Evolutionary conservation across 2,797 vertebrate genomes (phyloP).

Genomic region (Agapornis canus): DNA sequence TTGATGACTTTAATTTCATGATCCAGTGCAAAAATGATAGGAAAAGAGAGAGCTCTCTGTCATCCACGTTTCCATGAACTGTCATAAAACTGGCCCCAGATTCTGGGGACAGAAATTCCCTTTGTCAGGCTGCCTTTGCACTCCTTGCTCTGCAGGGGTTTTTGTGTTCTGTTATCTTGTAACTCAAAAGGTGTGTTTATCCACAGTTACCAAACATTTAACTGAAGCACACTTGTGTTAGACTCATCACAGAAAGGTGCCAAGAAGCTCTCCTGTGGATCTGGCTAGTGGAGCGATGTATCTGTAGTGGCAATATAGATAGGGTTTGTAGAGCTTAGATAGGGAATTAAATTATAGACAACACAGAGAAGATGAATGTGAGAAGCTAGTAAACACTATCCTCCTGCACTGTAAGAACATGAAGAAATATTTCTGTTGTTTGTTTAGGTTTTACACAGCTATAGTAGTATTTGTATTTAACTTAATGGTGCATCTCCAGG

Average conservation of each 20-base stretch:
- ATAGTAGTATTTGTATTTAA: neutral
- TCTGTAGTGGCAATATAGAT: neutral
- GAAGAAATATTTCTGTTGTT: neutral
- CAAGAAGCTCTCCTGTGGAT: neutral
- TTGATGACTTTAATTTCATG: slow-evolving; percentile 63
- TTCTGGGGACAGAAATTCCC: neutral
- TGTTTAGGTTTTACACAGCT: neutral
- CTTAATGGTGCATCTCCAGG: neutral
- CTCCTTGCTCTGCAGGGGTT: neutral
- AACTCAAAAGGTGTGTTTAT: neutral
- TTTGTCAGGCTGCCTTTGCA: neutral
- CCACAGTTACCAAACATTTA: neutral
- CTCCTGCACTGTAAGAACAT: neutral
- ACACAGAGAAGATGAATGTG: neutral
- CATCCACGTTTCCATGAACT: neutral
- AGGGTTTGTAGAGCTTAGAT: neutral
- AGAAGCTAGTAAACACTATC: neutral
- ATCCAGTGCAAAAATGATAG: slow-evolving; percentile 38
- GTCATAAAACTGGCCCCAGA: neutral
- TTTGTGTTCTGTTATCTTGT: neutral
- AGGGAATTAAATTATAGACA: neutral
- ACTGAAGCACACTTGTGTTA: neutral
- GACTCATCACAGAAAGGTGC: neutral
- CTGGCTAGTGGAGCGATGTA: neutral
- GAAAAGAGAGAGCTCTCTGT: neutral